Evolutionary conservation across 2,113 vertebrate genomes (phyloP).

Genomic region (Collichthys lucidus): DNA sequence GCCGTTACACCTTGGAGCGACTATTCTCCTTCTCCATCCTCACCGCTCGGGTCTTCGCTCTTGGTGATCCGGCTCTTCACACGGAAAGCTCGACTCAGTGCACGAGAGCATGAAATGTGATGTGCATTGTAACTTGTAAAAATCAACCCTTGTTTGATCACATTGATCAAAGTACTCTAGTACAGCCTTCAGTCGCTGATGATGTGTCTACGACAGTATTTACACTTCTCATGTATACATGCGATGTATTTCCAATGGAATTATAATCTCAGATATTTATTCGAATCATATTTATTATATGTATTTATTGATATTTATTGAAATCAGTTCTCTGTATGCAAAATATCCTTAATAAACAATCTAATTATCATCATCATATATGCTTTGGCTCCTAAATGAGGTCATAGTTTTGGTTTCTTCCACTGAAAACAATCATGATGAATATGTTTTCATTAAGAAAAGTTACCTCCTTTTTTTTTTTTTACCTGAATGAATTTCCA

Average conservation of each 20-base stretch:
- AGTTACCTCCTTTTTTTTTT: slow-evolving; percentile 11
- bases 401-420: background rate
- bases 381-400: slow-evolving; percentile 5
- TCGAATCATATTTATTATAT: slow-evolving; percentile 75
- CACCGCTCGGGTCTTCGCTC: slow-evolving; percentile 71
- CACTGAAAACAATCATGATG: background rate
- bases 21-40: slow-evolving; percentile 78
- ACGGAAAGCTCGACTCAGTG: background rate
- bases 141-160: slow-evolving; percentile 57
- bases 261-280: slow-evolving; percentile 72
- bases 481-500: slow-evolving; percentile 55
- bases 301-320: slow-evolving; percentile 77
- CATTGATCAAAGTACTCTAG: slow-evolving; percentile 64
- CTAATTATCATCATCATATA: background rate
- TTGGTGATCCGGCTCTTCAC: slow-evolving; percentile 64
- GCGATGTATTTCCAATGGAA: slow-evolving; percentile 74
- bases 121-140: background rate
- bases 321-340: background rate
- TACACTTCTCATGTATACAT: slow-evolving; percentile 37
- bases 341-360: slow-evolving; percentile 35
- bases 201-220: slow-evolving; percentile 27
- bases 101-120: slow-evolving; percentile 1
- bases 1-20: slow-evolving; percentile 62
- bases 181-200: slow-evolving; percentile 26
- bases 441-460: slow-evolving; percentile 11